A percentile compares a stretch with the other conserved stretches of the same genome.
phyloP scores from a whole-genome alignment of 2,888 invertebrate species.

The Aethes cnicana region DNA sequence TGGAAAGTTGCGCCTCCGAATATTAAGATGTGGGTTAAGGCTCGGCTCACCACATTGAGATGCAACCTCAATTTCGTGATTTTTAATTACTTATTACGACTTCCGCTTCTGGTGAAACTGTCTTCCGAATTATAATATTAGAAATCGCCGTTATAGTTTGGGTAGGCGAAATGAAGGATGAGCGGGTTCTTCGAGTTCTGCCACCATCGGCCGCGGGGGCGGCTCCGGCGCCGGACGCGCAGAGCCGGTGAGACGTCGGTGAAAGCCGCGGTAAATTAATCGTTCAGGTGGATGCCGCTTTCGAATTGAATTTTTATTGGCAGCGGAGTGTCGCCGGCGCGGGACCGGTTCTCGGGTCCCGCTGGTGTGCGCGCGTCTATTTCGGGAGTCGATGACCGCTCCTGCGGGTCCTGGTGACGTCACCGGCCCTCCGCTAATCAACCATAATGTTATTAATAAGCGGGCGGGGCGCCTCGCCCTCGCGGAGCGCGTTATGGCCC shows the following conservation, averaged over 20 bases:
- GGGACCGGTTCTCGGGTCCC: slow-evolving; percentile 74
- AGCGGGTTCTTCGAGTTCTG: not conserved
- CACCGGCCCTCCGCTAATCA: slow-evolving; percentile 52
- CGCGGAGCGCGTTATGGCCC: slow-evolving; percentile 52
- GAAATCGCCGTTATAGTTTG: slow-evolving; percentile 16
- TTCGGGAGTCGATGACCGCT: slow-evolving; percentile 80
- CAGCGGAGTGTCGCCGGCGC: slow-evolving; percentile 56
- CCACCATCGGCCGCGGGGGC: no score
- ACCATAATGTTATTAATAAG: slow-evolving; percentile 64
- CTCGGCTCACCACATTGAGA: slow-evolving; percentile 45
- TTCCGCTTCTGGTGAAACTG: slow-evolving; percentile 40
- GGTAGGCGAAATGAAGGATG: slow-evolving; percentile 10
- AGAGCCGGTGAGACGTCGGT: slow-evolving; percentile 50
- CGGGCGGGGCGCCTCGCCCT: slow-evolving; percentile 58
- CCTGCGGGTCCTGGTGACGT: slow-evolving; percentile 50
- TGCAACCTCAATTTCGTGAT: slow-evolving; percentile 54
- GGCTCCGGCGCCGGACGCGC: not conserved
- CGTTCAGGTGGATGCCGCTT: slow-evolving; percentile 75
- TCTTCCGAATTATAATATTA: slow-evolving; percentile 21
- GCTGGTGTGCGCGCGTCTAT: slow-evolving; percentile 73
- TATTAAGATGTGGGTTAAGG: slow-evolving; percentile 64
- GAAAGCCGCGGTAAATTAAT: slow-evolving; percentile 72
- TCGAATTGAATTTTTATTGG: slow-evolving; percentile 75
- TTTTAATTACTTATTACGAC: slow-evolving; percentile 47
- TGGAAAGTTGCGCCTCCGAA: slow-evolving; percentile 63